Percentiles rank a stretch among this genome's conserved stretches.
Evolutionary conservation across 2,797 vertebrate species (phyloP).

Genomic region (Darevskia mixta): DNA sequence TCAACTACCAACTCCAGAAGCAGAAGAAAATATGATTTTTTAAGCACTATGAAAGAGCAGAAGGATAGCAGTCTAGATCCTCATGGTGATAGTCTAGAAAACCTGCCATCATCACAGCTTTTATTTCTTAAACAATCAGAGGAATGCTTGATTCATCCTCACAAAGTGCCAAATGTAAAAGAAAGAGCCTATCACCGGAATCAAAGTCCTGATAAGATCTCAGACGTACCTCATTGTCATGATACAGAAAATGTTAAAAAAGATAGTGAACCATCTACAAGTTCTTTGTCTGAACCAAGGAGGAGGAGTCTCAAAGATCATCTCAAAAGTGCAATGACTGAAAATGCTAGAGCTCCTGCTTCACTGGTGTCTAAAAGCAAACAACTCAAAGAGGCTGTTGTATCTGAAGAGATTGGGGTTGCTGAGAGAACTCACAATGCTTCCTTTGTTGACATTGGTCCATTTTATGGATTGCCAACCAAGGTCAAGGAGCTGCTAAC

Average conservation of each 20-base stretch:
- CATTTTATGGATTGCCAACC: constrained; percentile 94
- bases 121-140: constrained; percentile 76
- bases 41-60: accelerated
- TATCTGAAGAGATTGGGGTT: constrained; percentile 88
- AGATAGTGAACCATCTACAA: constrained; percentile 13
- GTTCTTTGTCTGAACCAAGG: constrained; percentile 37
- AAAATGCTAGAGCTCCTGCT: constrained; percentile 85
- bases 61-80: constrained; percentile 56
- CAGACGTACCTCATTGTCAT: not conserved
- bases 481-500: constrained; percentile 91
- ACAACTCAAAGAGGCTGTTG: constrained; percentile 84
- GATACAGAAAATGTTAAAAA: constrained; percentile 23
- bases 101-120: constrained; percentile 85
- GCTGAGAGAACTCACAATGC: constrained; percentile 84
- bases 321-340: constrained; percentile 89
- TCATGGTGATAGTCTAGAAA: constrained; percentile 68
- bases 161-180: not conserved
- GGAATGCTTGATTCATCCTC: constrained; percentile 50
- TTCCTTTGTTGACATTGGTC: constrained; percentile 86
- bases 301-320: constrained; percentile 86
- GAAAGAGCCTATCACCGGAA: constrained; percentile 30
- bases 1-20: constrained; percentile 5
- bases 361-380: constrained; percentile 78
- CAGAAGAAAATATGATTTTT: not conserved
- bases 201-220: constrained; percentile 41